Evolutionary conservation across 2,113 vertebrate species (phyloP).

Genomic region (Calcarius ornatus): DNA sequence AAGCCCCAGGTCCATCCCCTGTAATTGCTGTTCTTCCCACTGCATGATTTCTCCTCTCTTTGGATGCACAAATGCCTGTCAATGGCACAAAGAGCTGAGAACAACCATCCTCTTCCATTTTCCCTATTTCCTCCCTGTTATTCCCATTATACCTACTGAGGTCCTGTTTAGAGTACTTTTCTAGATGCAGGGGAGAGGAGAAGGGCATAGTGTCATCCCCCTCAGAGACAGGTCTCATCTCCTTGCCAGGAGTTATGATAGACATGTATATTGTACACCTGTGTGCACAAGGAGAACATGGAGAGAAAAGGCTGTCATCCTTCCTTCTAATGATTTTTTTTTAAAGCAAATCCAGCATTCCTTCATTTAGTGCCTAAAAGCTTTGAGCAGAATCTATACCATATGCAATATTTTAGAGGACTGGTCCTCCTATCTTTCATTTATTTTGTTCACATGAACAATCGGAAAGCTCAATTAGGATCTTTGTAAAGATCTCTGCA

Average conservation of each 20-base stretch:
- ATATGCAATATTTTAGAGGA: neutral
- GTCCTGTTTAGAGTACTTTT: neutral
- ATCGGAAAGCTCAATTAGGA: neutral
- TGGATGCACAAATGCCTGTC: neutral
- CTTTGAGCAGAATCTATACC: neutral
- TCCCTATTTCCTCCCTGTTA: accelerated
- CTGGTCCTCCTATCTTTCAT: neutral
- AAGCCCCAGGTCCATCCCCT: neutral
- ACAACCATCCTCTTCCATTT: neutral
- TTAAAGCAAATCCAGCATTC: neutral
- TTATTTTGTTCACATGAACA: neutral
- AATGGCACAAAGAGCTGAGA: neutral
- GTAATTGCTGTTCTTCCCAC: neutral
- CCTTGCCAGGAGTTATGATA: neutral
- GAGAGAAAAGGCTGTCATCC: neutral
- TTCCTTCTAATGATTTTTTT: neutral
- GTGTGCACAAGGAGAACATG: neutral
- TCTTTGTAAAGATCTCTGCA: neutral
- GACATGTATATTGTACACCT: too few species aligned
- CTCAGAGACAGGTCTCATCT: neutral
- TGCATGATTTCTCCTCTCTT: neutral
- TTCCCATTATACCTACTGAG: accelerated
- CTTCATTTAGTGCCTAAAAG: neutral
- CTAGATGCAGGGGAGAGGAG: neutral
- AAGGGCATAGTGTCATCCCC: neutral